Conservation (phyloP, 1,140 invertebrate species). For the Zaprionus lachaisei region DNA sequence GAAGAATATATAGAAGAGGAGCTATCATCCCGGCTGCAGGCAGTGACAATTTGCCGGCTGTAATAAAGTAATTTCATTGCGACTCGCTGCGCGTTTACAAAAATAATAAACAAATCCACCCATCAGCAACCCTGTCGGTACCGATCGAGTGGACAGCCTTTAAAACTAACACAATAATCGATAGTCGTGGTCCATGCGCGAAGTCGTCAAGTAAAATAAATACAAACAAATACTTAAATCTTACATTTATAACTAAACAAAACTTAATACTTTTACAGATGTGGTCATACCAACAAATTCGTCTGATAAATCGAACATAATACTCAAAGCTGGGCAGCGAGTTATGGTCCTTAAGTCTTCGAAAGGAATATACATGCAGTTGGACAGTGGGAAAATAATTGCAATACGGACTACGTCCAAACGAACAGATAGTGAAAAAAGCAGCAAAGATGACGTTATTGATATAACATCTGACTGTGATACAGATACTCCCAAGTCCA, state of each 20-base stretch:
- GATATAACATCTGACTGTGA: slow-evolving; percentile 79
- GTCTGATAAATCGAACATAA: slow-evolving; percentile 93
- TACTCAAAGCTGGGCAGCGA: slow-evolving; percentile 95
- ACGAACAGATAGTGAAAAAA: slow-evolving; percentile 54
- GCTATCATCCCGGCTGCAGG: no score
- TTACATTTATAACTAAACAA: background rate
- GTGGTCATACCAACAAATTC: slow-evolving; percentile 97
- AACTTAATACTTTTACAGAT: slow-evolving; percentile 86
- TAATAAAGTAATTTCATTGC: no score
- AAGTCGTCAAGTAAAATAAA: no score
- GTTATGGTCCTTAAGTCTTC: slow-evolving; percentile 97
- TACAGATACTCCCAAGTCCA: slow-evolving; percentile 59
- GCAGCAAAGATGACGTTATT: slow-evolving; percentile 73
- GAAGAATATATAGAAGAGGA: no score
- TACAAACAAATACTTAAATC: no score
- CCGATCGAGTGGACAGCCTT: no score
- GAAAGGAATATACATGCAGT: slow-evolving; percentile 97
- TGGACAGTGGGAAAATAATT: slow-evolving; percentile 98
- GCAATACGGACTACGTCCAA: slow-evolving; percentile 88
- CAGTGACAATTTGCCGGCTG: no score
- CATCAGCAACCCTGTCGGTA: no score
- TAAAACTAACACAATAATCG: no score
- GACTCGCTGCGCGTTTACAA: no score
- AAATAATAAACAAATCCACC: no score
- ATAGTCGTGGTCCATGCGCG: no score